Conservation (phyloP, 1,140 invertebrate species). For the Coptotermes formosanus region DNA sequence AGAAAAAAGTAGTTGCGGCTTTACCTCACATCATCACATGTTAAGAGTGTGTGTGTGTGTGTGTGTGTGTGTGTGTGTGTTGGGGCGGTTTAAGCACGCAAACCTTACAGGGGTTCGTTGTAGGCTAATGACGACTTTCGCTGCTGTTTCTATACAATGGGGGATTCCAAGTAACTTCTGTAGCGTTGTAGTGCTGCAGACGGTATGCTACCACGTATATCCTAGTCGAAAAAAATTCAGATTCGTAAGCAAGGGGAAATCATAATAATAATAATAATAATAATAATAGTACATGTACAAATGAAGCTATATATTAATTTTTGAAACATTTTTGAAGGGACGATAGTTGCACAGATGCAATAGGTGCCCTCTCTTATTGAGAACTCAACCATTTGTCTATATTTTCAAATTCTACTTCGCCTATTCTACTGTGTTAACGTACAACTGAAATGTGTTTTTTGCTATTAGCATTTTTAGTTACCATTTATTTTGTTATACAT, state of each 20-base stretch:
- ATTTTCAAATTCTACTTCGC: too few relatives aligned
- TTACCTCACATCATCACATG: constrained; percentile 15
- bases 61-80: constrained; percentile 7
- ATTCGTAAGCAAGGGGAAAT: not conserved
- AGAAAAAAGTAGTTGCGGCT: not conserved
- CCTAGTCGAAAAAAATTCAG: not conserved
- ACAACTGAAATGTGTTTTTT: too few relatives aligned
- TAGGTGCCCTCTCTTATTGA: too few relatives aligned
- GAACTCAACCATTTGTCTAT: too few relatives aligned
- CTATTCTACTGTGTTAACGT: too few relatives aligned
- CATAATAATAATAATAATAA: not conserved
- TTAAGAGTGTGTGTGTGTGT: constrained; percentile 6
- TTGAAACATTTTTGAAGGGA: not conserved
- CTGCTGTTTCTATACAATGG: not conserved
- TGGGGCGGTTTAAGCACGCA: not conserved
- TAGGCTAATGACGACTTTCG: not conserved
- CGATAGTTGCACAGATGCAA: not conserved
- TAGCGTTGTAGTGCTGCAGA: not conserved
- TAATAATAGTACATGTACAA: not conserved
- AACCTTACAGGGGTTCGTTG: not conserved
- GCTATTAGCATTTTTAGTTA: too few relatives aligned
- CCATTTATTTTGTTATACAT: too few relatives aligned
- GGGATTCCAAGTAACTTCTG: not conserved
- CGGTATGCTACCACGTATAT: not conserved
- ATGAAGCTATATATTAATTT: not conserved